Percentiles rank a stretch among this genome's conserved stretches.
Conservation (phyloP, 2,797 vertebrate species). For the Atherinosoma microstoma region DNA sequence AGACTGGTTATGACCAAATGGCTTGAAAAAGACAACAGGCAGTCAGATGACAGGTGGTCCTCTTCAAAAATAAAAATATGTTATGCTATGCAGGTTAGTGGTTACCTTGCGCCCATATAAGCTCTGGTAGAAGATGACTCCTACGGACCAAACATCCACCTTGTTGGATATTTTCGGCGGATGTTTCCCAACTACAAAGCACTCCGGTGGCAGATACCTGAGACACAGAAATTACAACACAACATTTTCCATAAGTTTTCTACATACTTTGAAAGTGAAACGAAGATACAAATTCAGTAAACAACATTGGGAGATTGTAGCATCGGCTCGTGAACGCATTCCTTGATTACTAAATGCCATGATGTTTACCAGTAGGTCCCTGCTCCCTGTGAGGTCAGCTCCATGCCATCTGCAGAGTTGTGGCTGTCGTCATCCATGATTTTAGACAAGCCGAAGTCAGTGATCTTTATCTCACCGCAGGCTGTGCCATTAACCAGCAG, state of each 20-base stretch:
- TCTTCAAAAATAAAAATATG: not conserved
- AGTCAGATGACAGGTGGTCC: not conserved
- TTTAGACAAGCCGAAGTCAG: conserved; percentile 96
- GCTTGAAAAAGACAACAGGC: conserved; percentile 74
- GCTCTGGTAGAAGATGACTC: conserved; percentile 98
- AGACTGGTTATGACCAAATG: conserved; percentile 96
- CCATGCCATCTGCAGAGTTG: conserved; percentile 94
- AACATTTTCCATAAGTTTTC: not conserved
- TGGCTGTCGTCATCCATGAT: conserved; percentile 98
- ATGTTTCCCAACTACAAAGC: conserved; percentile 95
- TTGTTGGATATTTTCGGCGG: conserved; percentile 98
- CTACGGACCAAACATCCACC: conserved; percentile 97
- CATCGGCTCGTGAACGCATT: not conserved
- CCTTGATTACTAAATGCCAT: conserved; percentile 10
- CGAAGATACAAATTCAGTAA: not conserved
- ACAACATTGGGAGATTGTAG: not conserved
- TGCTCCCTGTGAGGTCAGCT: conserved; percentile 95
- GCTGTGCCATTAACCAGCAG: conserved; percentile 96
- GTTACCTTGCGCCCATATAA: conserved; percentile 95
- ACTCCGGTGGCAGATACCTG: conserved; percentile 97
- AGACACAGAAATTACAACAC: conserved; percentile 22
- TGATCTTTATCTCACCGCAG: conserved; percentile 97
- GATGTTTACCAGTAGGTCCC: conserved; percentile 92
- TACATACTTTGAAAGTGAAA: not conserved
- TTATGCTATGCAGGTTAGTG: not conserved